Base-by-base conservation (phyloP, 2,113 vertebrate genomes). In the Colaptes auratus region DNA sequence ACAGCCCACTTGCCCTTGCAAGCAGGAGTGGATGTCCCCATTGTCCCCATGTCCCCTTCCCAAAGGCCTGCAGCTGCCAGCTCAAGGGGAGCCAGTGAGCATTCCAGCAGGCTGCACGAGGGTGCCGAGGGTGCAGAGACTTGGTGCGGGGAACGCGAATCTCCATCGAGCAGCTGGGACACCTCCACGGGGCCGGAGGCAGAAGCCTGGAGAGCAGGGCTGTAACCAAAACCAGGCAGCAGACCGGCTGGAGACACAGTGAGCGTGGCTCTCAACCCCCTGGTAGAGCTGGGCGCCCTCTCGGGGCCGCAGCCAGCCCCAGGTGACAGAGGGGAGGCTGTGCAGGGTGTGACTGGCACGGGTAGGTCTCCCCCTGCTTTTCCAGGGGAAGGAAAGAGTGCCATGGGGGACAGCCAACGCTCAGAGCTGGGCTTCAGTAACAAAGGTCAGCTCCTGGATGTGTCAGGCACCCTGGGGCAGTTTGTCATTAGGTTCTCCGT, bases 271-370 rank as follows among this genome's bases (percentile, higher is more conserved):
- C 53, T 30, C 39, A 31, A 11, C 9, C 1, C 23, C 48, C 1
- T 0, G 0, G 6, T 0, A 10, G 55, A 52, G 36, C 36, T 1
- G 2, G 19, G 36, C 18, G 27, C n/a, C 0, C 1, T 1, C 19
- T 19, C 0, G 1, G 53, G 33, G 20, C 36, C 9, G 31, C 20
- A 63, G 72, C 7, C 42, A 59, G 61, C 18, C n/a, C 42, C 8
- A 6, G 15, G 15, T 10, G 13, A 15, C 35, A 70, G 36, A 0
- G 0, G 71, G 6, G 14, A 61, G 20, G 36, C 36, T 3, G 0
- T 17, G 53, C 0, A 2, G 21, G 27, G 28, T 21, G 9, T 0
- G 3, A 33, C 65, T 20, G 36, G 36, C 28, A 30, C 10, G 0
- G 0, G 15, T 0, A 2, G 65, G 4, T 35, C 23, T 70, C 3